These are phyloP conservation scores for Procambarus virginalis DNA, from an alignment of 1,140 invertebrate genomes.

Conservation along the genomic window DNA sequence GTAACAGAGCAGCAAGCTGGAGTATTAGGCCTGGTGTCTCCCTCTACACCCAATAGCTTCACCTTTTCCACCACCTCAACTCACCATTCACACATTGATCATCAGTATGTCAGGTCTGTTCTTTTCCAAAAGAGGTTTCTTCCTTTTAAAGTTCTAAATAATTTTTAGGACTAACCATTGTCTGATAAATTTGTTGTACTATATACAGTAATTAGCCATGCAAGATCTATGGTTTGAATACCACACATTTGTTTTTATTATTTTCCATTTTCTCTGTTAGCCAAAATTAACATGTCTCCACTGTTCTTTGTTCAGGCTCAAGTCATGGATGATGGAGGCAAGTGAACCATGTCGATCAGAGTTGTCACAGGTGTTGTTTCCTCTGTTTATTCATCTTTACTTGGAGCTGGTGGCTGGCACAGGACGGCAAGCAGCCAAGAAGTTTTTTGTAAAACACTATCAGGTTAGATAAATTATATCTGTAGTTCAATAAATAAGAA, in stretches of 20 bases:
- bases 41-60: constrained; percentile 64
- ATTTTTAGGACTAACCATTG: no score
- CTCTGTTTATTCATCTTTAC: constrained; percentile 97
- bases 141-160: no score
- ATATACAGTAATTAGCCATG: no score
- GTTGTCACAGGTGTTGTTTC: constrained; percentile 92
- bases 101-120: constrained; percentile 66
- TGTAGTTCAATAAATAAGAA: background rate
- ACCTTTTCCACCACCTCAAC: constrained; percentile 65
- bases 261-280: no score
- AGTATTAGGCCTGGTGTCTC: constrained; percentile 63
- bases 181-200: no score
- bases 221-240: no score
- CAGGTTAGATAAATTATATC: constrained; percentile 25
- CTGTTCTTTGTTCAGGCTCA: constrained; percentile 70
- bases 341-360: constrained; percentile 77
- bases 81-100: constrained; percentile 62
- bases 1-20: constrained; percentile 53
- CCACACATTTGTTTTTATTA: no score
- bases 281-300: no score
- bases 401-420: constrained; percentile 93
- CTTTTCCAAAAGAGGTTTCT: background rate
- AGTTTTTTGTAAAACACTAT: constrained; percentile 76
- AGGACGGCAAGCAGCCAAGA: constrained; percentile 87
- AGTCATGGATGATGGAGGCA: constrained; percentile 73